phyloP scores from a whole-genome alignment of 1,140 invertebrate genomes.

The Eupristina koningsbergeri region DNA sequence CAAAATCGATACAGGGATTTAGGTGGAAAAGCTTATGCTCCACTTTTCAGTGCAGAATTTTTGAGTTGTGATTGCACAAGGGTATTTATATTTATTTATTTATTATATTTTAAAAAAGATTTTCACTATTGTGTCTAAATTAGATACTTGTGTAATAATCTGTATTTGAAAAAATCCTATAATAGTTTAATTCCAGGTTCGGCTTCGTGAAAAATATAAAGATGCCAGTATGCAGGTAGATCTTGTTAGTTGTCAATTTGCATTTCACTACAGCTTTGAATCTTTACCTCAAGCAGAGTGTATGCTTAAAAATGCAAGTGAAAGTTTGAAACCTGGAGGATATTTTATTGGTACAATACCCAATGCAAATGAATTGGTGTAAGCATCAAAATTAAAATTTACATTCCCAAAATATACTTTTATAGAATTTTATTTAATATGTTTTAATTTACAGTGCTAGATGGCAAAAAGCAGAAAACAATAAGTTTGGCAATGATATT shows the following conservation, averaged over 20 bases:
- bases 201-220: constrained; percentile 80
- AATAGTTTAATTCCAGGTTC: constrained; percentile 72
- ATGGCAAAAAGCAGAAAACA: constrained; percentile 76
- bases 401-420: background rate
- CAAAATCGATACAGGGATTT: constrained; percentile 78
- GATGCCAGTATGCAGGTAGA: constrained; percentile 87
- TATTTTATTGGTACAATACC: constrained; percentile 98
- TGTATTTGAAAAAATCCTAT: constrained; percentile 50
- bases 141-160: constrained; percentile 45
- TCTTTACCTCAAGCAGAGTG: constrained; percentile 90
- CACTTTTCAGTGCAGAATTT: constrained; percentile 51
- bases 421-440: background rate
- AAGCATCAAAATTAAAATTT: constrained; percentile 64
- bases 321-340: constrained; percentile 89
- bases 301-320: constrained; percentile 94
- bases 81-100: constrained; percentile 69
- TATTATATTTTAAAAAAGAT: constrained; percentile 13
- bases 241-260: constrained; percentile 97
- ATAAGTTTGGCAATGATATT: constrained; percentile 89
- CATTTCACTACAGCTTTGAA: constrained; percentile 97
- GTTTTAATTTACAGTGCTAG: constrained; percentile 70
- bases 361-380: constrained; percentile 93
- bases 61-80: constrained; percentile 84
- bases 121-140: constrained; percentile 40
- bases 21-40: constrained; percentile 56